phyloP scores from a whole-genome alignment of 2,113 vertebrate genomes.

The Alexandromys fortis region DNA sequence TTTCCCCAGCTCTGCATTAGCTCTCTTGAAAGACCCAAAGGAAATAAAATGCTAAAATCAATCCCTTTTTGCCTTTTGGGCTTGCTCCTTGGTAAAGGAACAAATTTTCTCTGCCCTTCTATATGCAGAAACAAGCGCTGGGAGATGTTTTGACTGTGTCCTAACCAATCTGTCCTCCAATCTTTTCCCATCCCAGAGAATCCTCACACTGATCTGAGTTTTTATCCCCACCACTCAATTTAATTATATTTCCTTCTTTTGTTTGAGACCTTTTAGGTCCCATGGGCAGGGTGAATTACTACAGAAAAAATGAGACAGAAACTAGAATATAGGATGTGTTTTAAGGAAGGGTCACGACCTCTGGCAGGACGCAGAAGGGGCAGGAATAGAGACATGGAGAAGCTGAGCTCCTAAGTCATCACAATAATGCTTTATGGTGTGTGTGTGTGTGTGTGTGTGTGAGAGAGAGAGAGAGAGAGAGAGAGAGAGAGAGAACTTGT shows the following conservation, averaged over 20 bases:
- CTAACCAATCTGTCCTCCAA: background rate
- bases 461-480: background rate
- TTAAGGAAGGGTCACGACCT: background rate
- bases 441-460: background rate
- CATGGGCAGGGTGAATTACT: background rate
- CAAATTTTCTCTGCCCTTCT: background rate
- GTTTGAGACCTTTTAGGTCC: background rate
- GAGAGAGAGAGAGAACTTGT: background rate
- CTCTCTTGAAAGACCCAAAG: background rate
- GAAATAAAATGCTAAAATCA: background rate
- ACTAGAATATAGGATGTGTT: background rate
- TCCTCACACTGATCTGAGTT: background rate
- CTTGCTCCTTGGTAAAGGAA: background rate
- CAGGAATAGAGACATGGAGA: background rate
- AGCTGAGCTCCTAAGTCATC: background rate
- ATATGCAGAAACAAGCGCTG: background rate
- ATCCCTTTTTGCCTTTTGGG: background rate
- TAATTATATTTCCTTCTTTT: background rate
- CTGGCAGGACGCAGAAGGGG: background rate
- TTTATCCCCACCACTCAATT: background rate
- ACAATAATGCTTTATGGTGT: background rate
- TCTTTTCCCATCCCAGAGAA: background rate
- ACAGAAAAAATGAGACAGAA: slow-evolving; percentile 1
- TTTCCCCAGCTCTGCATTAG: background rate
- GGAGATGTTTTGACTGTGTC: background rate